Conservation (phyloP, 2,888 invertebrate genomes). For the Spilarctia lutea region DNA sequence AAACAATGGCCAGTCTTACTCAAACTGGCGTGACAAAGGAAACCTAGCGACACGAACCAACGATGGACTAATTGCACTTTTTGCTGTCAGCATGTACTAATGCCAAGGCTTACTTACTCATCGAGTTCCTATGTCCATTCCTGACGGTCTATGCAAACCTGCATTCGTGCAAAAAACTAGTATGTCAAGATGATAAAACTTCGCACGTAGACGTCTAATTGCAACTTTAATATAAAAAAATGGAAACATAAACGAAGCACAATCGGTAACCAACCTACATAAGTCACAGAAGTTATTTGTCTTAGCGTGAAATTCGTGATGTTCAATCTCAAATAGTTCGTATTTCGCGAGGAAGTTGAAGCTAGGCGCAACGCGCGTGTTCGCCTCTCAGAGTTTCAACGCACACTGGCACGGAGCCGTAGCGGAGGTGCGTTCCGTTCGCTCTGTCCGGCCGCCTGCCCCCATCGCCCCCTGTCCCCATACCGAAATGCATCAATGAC, state of each 20-base stretch:
- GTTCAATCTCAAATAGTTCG: slow-evolving; percentile 62
- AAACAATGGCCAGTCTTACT: slow-evolving; percentile 78
- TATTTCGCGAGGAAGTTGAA: slow-evolving; percentile 79
- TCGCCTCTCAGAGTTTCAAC: slow-evolving; percentile 73
- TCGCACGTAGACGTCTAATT: slow-evolving; percentile 61
- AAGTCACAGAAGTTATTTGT: slow-evolving; percentile 55
- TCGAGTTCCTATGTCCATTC: slow-evolving; percentile 82
- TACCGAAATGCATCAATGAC: slow-evolving; percentile 86
- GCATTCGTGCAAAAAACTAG: slow-evolving; percentile 74
- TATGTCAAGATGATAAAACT: slow-evolving; percentile 71
- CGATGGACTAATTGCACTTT: slow-evolving; percentile 82
- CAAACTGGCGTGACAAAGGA: slow-evolving; percentile 81
- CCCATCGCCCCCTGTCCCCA: slow-evolving; percentile 72
- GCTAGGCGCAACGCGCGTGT: slow-evolving; percentile 77
- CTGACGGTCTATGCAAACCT: slow-evolving; percentile 77
- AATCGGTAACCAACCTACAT: slow-evolving; percentile 71
- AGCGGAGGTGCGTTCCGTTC: slow-evolving; percentile 60
- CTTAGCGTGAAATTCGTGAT: slow-evolving; percentile 54
- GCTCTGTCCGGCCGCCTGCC: slow-evolving; percentile 67
- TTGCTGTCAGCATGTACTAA: slow-evolving; percentile 76
- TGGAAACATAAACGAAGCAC: slow-evolving; percentile 61
- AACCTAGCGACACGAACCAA: slow-evolving; percentile 72
- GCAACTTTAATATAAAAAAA: slow-evolving; percentile 58
- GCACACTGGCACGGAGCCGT: slow-evolving; percentile 73
- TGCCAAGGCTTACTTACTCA: slow-evolving; percentile 85